These are phyloP conservation scores for Blastomussa wellsi DNA, from an alignment of 92 coral and sea anemone genomes.

Conservation along the genomic window DNA sequence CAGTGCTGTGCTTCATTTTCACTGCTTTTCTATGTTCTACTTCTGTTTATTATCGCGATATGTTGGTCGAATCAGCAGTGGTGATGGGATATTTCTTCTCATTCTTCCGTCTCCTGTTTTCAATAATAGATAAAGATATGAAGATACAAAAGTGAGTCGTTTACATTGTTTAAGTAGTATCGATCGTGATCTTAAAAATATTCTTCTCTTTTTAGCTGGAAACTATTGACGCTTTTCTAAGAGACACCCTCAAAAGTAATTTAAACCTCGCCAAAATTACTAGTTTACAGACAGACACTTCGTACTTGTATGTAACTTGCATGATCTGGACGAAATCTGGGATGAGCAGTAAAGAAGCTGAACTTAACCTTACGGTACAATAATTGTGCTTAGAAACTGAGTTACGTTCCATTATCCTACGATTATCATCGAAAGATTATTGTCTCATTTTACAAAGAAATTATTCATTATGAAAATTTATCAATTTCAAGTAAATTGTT, in stretches of 20 bases:
- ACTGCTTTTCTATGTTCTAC: background rate
- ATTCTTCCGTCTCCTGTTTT: conserved; percentile 30
- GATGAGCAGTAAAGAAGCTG: background rate
- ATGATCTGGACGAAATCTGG: background rate
- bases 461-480: too few species aligned
- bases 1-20: background rate
- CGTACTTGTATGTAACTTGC: too few species aligned
- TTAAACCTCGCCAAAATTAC: too few species aligned
- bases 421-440: background rate
- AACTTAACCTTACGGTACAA: background rate
- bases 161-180: background rate
- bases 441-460: background rate
- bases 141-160: background rate
- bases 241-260: too few species aligned
- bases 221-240: background rate
- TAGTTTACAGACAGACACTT: too few species aligned
- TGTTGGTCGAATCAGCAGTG: background rate
- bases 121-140: background rate
- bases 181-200: background rate
- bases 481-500: background rate
- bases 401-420: background rate
- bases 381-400: background rate
- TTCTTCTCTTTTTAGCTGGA: background rate
- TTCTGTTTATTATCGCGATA: background rate
- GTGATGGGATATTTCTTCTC: conserved; percentile 17